A percentile compares a stretch with the other conserved stretches of the same genome.
Evolutionary conservation across 1,140 invertebrate genomes (phyloP).

Genomic region (Anthonomus grandis): DNA sequence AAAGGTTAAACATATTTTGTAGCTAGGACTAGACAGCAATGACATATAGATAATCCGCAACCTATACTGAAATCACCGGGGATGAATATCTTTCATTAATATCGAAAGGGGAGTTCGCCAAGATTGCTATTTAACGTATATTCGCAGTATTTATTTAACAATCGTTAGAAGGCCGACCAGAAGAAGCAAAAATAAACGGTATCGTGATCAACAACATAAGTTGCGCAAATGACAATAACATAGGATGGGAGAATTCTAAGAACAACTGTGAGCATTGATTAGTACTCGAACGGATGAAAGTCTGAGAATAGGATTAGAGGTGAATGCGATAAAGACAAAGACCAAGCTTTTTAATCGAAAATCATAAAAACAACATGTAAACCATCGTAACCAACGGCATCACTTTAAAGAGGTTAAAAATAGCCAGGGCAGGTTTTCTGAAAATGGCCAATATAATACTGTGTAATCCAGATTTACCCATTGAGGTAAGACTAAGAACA

Average conservation of each 20-base stretch:
- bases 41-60: too few species aligned
- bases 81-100: too few species aligned
- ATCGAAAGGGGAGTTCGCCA: too few species aligned
- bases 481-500: too few species aligned
- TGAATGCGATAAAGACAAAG: slow-evolving; percentile 3
- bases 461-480: too few species aligned
- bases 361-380: slow-evolving; percentile 11
- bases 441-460: slow-evolving; percentile 3
- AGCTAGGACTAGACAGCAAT: too few species aligned
- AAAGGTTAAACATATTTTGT: too few species aligned
- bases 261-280: slow-evolving; percentile 11
- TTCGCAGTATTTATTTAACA: slow-evolving; percentile 4
- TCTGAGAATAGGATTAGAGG: slow-evolving; percentile 7
- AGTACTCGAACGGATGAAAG: slow-evolving; percentile 7
- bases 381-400: slow-evolving; percentile 9
- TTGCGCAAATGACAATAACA: too few species aligned
- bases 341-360: slow-evolving; percentile 2
- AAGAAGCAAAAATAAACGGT: too few species aligned
- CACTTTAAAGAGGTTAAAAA: neutral
- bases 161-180: slow-evolving; percentile 7
- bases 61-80: too few species aligned
- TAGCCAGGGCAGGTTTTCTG: slow-evolving; percentile 5
- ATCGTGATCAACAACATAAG: too few species aligned
- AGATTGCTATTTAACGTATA: too few species aligned
- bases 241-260: slow-evolving; percentile 12